Evolutionary conservation across 2,888 invertebrate species (phyloP).

Genomic region (Gortyna flavago): DNA sequence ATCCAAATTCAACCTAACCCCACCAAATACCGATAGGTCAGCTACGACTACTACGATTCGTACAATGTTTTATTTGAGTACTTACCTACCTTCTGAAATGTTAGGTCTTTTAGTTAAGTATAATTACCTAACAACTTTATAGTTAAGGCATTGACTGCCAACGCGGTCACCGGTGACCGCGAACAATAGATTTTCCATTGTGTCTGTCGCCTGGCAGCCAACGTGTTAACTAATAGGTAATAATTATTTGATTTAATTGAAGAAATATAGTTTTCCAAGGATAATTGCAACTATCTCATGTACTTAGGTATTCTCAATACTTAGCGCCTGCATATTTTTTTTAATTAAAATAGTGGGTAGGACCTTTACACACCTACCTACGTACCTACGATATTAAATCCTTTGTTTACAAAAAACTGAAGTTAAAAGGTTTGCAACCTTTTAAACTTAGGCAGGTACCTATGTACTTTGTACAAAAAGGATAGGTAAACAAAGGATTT

Average conservation of each 20-base stretch:
- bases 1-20: constrained; percentile 9
- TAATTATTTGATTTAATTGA: too few species aligned
- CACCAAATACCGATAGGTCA: constrained; percentile 13
- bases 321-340: neutral
- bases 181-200: too few species aligned
- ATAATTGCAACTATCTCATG: neutral
- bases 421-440: neutral
- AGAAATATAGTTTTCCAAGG: neutral
- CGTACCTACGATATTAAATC: too few species aligned
- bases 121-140: too few species aligned
- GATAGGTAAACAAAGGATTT: constrained; percentile 10
- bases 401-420: too few species aligned
- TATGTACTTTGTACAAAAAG: neutral
- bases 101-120: neutral
- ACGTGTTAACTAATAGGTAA: too few species aligned
- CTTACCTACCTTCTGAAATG: neutral
- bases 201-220: too few species aligned
- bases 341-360: too few species aligned
- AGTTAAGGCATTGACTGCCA: too few species aligned
- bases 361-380: too few species aligned
- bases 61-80: neutral
- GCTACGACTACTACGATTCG: neutral
- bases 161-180: too few species aligned
- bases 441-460: neutral
- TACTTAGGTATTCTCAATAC: neutral